Percentiles rank a stretch among this genome's conserved stretches.
Evolutionary conservation across 2,113 vertebrate species (phyloP).

Genomic region (Fregata magnificens): DNA sequence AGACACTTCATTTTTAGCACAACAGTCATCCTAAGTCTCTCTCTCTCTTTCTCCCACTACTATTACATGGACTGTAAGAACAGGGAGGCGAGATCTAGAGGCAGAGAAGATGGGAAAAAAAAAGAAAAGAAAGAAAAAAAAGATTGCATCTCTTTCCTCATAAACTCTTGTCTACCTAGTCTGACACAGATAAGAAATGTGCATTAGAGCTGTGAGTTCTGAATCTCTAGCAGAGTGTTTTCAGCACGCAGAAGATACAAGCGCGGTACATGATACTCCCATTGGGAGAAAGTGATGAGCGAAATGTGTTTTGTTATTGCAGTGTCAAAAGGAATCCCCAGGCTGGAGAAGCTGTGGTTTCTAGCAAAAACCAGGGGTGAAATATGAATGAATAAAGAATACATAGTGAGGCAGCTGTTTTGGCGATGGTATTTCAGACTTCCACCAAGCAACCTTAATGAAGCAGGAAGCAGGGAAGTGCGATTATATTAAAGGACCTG

Average conservation of each 20-base stretch:
- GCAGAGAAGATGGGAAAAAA: not conserved
- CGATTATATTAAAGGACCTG: not conserved
- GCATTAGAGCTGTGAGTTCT: not conserved
- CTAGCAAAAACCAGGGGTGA: not conserved
- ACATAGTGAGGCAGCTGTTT: not conserved
- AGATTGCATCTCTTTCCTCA: not conserved
- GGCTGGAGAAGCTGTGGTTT: not conserved
- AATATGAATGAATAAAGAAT: not conserved
- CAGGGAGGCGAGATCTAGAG: not conserved
- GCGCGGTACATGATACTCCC: not conserved
- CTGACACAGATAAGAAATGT: not conserved
- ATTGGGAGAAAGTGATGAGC: not conserved
- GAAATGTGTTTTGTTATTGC: not conserved
- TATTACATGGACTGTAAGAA: not conserved
- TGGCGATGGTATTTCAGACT: not conserved
- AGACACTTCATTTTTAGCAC: not conserved
- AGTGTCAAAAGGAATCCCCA: not conserved
- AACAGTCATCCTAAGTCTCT: not conserved
- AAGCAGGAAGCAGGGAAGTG: not conserved
- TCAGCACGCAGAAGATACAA: not conserved
- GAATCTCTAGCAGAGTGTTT: not conserved
- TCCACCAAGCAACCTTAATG: not conserved
- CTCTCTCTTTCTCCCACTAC: not conserved
- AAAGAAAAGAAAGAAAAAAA: not conserved
- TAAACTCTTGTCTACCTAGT: not conserved